Base-by-base conservation (phyloP, 2,888 invertebrate species). In the Deilephila elpenor region DNA sequence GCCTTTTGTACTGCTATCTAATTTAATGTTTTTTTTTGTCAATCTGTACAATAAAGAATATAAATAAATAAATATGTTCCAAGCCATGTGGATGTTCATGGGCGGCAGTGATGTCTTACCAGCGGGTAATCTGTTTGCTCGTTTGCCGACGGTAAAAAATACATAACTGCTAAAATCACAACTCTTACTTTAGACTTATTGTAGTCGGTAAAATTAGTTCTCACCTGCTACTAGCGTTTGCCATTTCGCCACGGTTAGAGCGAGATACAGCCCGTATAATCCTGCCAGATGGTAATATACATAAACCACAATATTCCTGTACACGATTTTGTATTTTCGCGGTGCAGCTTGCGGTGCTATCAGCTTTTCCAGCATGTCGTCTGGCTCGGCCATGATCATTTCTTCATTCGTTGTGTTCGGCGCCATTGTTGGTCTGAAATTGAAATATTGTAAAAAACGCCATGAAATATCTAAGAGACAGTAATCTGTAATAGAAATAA, bases 151-250 rank as follows among this genome's bases (percentile, higher is more conserved):
- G n/a, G n/a, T n/a, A n/a, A n/a, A n/a, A n/a, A n/a, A n/a, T n/a
- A n/a, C n/a, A n/a, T n/a, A n/a, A n/a, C n/a, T n/a, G n/a, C 37
- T 37, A 37, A 37, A 37, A 37, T 37, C 37, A 8, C 11, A 37
- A 44, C 3, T 44, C 14, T 0, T 44, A 3, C 44, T 11, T 44
- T 14, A 1, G 11, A 3, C 44, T 14, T 44, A 44, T 11, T 44
- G 14, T 11, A 44, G 11, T 44, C 3, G 17, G 32, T 64, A 64
- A 64, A 59, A 61, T n/a, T 3, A 32, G 32, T 20, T 83, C 86
- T 84, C 82, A 89, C 89, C 78, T 8, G 83, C 83, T 0, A 83
- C 3, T 14, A 88, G 67, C 0, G 87, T 87, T 0, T 74, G 51
- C 86, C 86, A 88, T 71, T 78, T 82, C 0, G 87, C 88, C 0